Evolutionary conservation across 2,888 invertebrate species (phyloP), one percentile per base, ranked within the genome.

Genomic region (Lomographa bimaculata): DNA sequence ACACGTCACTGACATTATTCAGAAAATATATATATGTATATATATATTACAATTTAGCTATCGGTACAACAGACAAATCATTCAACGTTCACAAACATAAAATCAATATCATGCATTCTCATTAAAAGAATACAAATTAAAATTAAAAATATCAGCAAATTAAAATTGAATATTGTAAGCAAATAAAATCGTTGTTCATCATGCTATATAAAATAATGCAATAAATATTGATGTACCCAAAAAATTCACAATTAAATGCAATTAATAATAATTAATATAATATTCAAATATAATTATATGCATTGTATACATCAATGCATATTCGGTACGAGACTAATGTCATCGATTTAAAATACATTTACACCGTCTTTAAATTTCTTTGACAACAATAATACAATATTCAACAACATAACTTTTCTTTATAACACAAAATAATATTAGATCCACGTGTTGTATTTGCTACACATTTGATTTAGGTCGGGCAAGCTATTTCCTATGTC

Each of bases 231-330:
- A 64, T 60, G 60, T 57, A 72, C 54, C 55, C 53, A 57, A 59
- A 40, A 60, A 3, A 59, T 64, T 64, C 73, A 76, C 71, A 74
- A 63, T 70, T 85, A 85, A 85, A 85, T 85, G 84, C 83, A 82
- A n/a, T n/a, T n/a, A n/a, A n/a, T 5, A 73, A 63, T 50, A 50
- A 37, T 39, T 42, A 24, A 36, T 43, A 47, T 40, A 16, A 41
- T 27, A 29, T 46, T 45, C 18, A 46, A 41, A 45, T 14, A 4
- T 14, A 14, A 3, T 32, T 19, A 14, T 40, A 39, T 27, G 23
- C 36, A 29, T 21, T 45, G 54, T 56, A 54, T 50, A 58, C 55
- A 60, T 45, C 46, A 47, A 39, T 23, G 39, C 35, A 48, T 19
- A 39, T 40, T 17, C 11, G 24, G 18, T 24, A 49, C 39, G 19